phyloP scores from a whole-genome alignment of 2,113 vertebrate genomes.

The Pelecanoides urinatrix region DNA sequence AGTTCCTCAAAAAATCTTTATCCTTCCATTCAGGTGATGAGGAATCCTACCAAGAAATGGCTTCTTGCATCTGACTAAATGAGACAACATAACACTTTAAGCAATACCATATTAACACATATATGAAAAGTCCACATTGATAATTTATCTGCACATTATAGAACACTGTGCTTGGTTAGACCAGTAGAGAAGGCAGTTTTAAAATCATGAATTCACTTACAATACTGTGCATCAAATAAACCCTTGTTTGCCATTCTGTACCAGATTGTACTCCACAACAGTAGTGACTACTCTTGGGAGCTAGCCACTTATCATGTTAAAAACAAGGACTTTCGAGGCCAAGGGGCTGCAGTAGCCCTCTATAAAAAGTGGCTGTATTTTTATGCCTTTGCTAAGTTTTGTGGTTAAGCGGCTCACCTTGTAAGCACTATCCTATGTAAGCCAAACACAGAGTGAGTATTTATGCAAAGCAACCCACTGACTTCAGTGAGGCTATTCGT shows the following conservation, averaged over 20 bases:
- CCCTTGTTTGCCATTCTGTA: neutral
- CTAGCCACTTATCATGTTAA: neutral
- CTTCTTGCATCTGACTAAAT: neutral
- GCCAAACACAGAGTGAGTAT: neutral
- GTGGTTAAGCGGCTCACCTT: neutral
- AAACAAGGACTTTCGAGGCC: neutral
- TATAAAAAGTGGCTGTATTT: neutral
- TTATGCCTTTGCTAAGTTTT: constrained; percentile 21
- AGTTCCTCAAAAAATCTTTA: neutral
- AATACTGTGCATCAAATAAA: neutral
- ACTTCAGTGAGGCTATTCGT: neutral
- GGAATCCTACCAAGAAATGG: neutral
- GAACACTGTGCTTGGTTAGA: neutral
- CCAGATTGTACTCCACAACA: neutral
- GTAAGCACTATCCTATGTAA: neutral
- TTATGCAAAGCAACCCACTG: constrained; percentile 19
- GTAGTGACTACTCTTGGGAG: neutral
- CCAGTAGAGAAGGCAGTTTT: neutral
- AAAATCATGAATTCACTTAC: neutral
- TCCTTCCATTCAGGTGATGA: neutral
- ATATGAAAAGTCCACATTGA: neutral
- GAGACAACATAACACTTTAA: neutral
- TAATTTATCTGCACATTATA: neutral
- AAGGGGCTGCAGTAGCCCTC: neutral
- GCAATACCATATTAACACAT: neutral